Conservation (phyloP, 2,113 vertebrate species). For the Andinoacara biseriatus region DNA sequence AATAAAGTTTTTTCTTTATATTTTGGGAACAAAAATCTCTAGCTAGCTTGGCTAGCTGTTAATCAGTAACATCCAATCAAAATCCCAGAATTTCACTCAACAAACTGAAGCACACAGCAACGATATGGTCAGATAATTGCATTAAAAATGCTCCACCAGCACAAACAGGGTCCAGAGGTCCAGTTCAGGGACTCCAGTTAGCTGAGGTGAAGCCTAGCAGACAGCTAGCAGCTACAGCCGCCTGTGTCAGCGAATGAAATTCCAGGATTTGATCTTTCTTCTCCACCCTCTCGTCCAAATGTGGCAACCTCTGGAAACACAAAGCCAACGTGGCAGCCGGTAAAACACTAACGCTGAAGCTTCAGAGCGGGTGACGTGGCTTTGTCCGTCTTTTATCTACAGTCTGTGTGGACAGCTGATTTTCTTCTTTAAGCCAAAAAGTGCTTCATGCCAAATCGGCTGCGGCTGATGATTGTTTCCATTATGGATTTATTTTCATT, state of each 20-base stretch:
- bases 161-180: neutral
- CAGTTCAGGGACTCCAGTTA: neutral
- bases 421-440: neutral
- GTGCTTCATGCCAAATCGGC: neutral
- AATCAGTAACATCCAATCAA: neutral
- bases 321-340: neutral
- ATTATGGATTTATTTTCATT: too few species aligned
- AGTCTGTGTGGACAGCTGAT: neutral
- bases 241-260: neutral
- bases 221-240: neutral
- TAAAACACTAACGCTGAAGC: neutral
- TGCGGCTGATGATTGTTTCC: neutral
- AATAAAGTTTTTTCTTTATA: neutral
- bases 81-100: neutral
- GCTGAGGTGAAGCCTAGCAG: neutral
- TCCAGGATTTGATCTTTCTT: neutral
- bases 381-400: neutral
- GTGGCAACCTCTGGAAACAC: neutral
- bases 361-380: neutral
- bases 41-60: neutral
- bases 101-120: neutral
- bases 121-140: neutral
- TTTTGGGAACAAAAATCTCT: neutral
- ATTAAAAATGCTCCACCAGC: neutral
- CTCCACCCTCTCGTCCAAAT: neutral